phyloP scores from a whole-genome alignment of 2,888 invertebrate species.

The Cordilura impudica region DNA sequence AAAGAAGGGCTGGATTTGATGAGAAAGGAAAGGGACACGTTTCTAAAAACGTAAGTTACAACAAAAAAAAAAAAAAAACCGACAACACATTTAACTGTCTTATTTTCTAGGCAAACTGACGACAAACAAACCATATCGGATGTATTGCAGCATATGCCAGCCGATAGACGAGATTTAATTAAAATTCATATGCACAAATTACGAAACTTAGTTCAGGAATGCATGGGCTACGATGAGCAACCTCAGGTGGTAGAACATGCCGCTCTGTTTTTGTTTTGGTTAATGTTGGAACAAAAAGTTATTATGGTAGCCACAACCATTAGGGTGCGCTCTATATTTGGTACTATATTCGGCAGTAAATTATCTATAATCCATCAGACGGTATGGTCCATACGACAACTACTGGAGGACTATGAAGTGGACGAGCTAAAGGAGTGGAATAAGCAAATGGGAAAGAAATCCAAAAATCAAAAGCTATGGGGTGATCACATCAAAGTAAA shows the following conservation, averaged over 20 bases:
- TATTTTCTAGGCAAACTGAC: conserved; percentile 27
- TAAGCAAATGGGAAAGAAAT: conserved; percentile 67
- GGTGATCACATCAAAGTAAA: conserved; percentile 68
- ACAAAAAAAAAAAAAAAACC: too few relatives aligned
- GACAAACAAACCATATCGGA: conserved; percentile 67
- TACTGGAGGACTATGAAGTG: conserved; percentile 79
- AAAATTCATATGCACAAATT: conserved; percentile 74
- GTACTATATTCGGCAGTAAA: conserved; percentile 79
- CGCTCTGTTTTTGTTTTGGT: conserved; percentile 80
- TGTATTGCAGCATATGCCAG: conserved; percentile 67
- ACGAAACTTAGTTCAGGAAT: conserved; percentile 75
- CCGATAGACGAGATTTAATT: conserved; percentile 64
- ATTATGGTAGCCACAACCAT: conserved; percentile 81
- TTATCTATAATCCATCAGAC: conserved; percentile 82
- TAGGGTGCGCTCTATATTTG: conserved; percentile 81
- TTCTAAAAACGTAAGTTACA: conserved; percentile 59
- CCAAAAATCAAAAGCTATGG: conserved; percentile 65
- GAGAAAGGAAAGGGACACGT: conserved; percentile 44
- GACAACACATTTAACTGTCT: background rate
- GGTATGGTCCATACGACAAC: conserved; percentile 78
- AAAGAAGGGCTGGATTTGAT: conserved; percentile 58
- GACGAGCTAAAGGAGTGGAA: conserved; percentile 79
- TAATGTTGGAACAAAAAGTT: conserved; percentile 81
- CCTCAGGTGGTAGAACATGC: conserved; percentile 82
- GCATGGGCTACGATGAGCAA: conserved; percentile 80